Base-by-base conservation (phyloP, 2,888 invertebrate species). In the Aphodius granarius region DNA sequence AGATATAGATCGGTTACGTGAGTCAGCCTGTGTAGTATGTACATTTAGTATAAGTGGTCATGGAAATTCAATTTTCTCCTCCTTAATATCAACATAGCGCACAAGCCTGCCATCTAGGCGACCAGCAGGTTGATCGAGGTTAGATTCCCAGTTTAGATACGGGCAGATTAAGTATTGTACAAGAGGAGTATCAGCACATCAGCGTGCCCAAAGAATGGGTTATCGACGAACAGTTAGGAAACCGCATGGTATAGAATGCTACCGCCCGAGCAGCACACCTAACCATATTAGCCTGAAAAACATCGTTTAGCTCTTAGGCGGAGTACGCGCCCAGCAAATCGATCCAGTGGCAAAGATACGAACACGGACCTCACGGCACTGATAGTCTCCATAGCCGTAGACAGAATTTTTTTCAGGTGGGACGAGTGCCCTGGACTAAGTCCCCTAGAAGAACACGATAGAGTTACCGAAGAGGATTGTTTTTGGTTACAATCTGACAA, bases 301-400 rank as follows among this genome's bases (percentile, higher is more conserved):
- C 79, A 79, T 76, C 79, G 78, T 78, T 79, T 79, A 73, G 77
- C 79, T 79, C 77, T 79, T 79, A 79, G 77, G 77, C 72, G 62
- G 22, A 72, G 64, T 63, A 79, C 43, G 74, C 78, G 79, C 78
- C 74, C 75, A 77, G 77, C 75, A 79, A 78, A 79, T 79, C 78
- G 78, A 79, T 75, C 65, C 65, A 22, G 64, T 18, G 65, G 63
- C 20, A 21, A 68, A 68, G 68, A 68, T 68, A 68, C 68, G 68
- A 20, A n/a, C 68, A n/a, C 21, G n/a, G 68, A 21, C 22, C 68
- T 20, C 20, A 68, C 22, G 68, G 22, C n/a, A 21, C n/a, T 20
- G 68, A 21, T 15, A 21, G 19, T 21, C n/a, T 16, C n/a, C 21
- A 68, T 68, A n/a, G 68, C 19, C 68, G 20, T 13, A n/a, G 66